Evolutionary conservation across 2,113 vertebrate genomes (phyloP), one percentile per base, ranked within the genome.

Genomic region (Pipa parva): DNA sequence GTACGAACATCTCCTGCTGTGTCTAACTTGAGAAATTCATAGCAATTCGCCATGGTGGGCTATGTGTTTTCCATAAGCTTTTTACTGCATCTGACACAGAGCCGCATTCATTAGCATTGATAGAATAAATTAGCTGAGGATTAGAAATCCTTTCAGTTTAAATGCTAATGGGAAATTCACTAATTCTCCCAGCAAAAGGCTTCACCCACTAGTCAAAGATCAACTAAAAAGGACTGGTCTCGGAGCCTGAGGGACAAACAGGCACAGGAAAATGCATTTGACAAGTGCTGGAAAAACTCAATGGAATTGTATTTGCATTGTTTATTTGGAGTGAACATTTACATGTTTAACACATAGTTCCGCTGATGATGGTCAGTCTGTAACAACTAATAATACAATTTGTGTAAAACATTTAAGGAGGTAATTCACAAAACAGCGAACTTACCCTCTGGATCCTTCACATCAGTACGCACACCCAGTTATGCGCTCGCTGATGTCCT

Each of bases 121-220:
- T 21, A 24, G 46, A 49, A 49, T 49, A 49, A 49, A 49, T 49
- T 49, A 49, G 7, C 21, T 11, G 15, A 22, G 21, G 46, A 49
- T 49, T 49, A 49, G 6, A 49, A 49, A 49, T 18, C 18, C 46
- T 49, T 49, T 49, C 21, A 49, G 46, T 24, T 24, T 22, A 49
- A 24, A 49, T 49, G 46, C 46, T 49, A 49, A 49, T 49, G 46
- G 46, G 18, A 49, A 49, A 13, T 49, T 49, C 46, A 49, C 21
- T 49, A 49, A 49, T 22, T 49, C 46, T 12, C 12, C 21, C 46
- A 5, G 18, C 7, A 12, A 49, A 49, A 22, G 7, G 18, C 22
- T 24, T 49, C 46, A 49, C 46, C 46, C 46, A 24, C 46, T 49
- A 24, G 46, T 49, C 46, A 49, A 11, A 22, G 46, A n/a, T 49